Base-by-base conservation (phyloP, 1,140 invertebrate genomes). In the Aphelenchoides fujianensis region DNA sequence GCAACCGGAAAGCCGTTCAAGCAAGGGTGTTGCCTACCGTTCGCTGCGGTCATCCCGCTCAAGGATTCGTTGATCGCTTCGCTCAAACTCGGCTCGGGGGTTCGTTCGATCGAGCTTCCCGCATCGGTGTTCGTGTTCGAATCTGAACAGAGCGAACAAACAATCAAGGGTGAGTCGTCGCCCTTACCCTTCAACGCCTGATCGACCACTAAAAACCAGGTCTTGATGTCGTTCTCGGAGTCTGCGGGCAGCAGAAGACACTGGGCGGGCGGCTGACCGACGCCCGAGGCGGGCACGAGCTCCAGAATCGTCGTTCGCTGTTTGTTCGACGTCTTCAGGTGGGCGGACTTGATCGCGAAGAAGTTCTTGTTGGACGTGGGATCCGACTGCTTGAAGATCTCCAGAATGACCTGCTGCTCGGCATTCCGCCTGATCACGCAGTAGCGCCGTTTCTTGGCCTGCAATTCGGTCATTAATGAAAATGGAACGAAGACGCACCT, bases 301-400 rank as follows among this genome's bases (percentile, higher is more conserved):
- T 81, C 74, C 37, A 81, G 63, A 30, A 81, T 61, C 31, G 63
- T 70, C 53, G 62, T 77, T 12, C 74, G 53, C 27, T 77, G 74
- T 53, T 80, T 79, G n/a, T 81, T 78, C 9, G 30, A 69, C 7
- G 71, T 78, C 52, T 81, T 77, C n/a, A 73, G 19, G n/a, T 34
- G 28, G 5, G 78, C 78, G 19, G 62, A 48, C 70, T 81, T 81
- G 31, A 78, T 67, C 23, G 74, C 78, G 27, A 78, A 48, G 36
- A 57, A 28, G 3, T 68, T 34, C 37, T 78, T 57, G 64, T 61
- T 23, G 19, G 59, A 30, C 5, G 68, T n/a, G 34, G 63, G 19
- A 61, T 77, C 35, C 52, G 63, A 12, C 53, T 76, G 76, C 19
- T 78, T 78, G 35, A 57, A 64, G 27, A 78, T 37, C 63, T 78